A percentile compares a stretch with the other conserved stretches of the same genome.
Conservation (phyloP, 2,113 vertebrate genomes). For the Scomber colias region DNA sequence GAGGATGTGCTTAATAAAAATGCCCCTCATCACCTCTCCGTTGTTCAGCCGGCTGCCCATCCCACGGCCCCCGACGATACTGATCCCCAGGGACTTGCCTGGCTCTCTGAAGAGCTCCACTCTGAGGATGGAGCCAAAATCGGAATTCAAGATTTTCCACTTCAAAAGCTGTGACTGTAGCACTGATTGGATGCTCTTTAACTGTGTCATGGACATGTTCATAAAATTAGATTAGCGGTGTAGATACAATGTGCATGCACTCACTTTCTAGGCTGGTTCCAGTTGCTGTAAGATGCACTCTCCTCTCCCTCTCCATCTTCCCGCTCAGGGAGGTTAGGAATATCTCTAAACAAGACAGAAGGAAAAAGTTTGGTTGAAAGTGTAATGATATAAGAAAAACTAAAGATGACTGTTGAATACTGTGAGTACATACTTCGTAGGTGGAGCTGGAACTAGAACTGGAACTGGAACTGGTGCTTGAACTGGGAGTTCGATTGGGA, state of each 20-base stretch:
- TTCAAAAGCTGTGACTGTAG: slow-evolving; percentile 17
- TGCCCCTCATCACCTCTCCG: slow-evolving; percentile 98
- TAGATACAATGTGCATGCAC: slow-evolving; percentile 35
- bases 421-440: slow-evolving; percentile 69
- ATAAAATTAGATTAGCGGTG: slow-evolving; percentile 5
- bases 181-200: neutral
- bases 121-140: slow-evolving; percentile 76
- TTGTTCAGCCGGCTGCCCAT: slow-evolving; percentile 98
- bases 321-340: slow-evolving; percentile 92
- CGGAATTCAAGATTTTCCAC: neutral
- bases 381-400: neutral
- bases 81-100: slow-evolving; percentile 96
- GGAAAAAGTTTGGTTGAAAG: neutral
- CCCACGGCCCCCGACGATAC: slow-evolving; percentile 96
- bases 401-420: neutral
- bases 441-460: slow-evolving; percentile 14
- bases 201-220: neutral
- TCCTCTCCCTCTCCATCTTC: slow-evolving; percentile 99
- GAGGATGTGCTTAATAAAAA: slow-evolving; percentile 98
- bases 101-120: slow-evolving; percentile 94
- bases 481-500: neutral
- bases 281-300: slow-evolving; percentile 92
- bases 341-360: slow-evolving; percentile 76
- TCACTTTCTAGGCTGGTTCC: slow-evolving; percentile 94
- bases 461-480: too few relatives aligned